phyloP scores from a whole-genome alignment of 1,140 invertebrate genomes.

The Onthophagus taurus region DNA sequence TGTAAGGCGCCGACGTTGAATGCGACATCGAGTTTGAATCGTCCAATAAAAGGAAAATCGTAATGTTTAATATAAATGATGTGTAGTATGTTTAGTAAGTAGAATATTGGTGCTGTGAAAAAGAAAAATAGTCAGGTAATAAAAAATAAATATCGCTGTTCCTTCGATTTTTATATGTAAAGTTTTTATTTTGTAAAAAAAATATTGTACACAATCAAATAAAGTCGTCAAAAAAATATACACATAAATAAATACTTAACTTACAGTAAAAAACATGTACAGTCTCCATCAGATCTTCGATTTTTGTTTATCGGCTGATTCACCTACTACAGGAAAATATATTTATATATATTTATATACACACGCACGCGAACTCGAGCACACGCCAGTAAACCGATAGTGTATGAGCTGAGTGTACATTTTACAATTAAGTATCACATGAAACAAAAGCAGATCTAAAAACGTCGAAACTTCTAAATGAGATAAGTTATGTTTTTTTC shows the following conservation, averaged over 20 bases:
- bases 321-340: conserved; percentile 15
- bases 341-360: neutral
- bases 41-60: conserved; percentile 11
- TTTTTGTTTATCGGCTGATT: no score
- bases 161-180: no score
- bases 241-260: conserved; percentile 28
- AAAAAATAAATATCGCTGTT: no score
- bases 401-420: no score
- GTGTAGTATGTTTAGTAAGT: conserved; percentile 7
- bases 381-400: no score
- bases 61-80: conserved; percentile 7
- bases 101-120: conserved; percentile 12
- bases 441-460: no score
- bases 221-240: conserved; percentile 13
- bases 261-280: conserved; percentile 27
- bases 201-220: conserved; percentile 7
- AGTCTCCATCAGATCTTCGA: no score
- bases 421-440: no score
- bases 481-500: no score
- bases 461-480: no score
- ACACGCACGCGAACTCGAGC: no score
- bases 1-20: conserved; percentile 23
- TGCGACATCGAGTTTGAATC: conserved; percentile 12
- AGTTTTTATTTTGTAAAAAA: conserved; percentile 20
- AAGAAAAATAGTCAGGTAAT: conserved; percentile 13